A percentile compares a stretch with the other conserved stretches of the same genome.
These are phyloP conservation scores for Stenchaetothrips biformis DNA, from an alignment of 2,888 invertebrate genomes.

Conservation along the genomic window DNA sequence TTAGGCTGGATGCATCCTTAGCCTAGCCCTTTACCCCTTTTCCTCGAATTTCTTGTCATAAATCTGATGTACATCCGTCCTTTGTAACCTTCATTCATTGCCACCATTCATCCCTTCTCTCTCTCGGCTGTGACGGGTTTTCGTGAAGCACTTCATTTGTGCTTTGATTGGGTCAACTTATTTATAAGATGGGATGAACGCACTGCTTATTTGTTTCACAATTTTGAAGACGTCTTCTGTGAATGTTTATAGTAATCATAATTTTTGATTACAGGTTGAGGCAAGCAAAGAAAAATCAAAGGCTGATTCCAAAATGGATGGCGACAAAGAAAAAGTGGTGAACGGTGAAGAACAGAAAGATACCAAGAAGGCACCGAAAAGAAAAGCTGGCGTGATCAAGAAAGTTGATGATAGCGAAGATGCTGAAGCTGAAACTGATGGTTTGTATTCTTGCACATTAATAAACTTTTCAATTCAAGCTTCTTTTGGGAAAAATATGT, in stretches of 20 bases:
- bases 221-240: background rate
- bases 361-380: background rate
- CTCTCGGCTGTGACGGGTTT: background rate
- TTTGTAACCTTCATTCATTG: background rate
- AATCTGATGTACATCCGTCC: background rate
- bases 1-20: background rate
- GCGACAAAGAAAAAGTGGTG: background rate
- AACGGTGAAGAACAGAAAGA: background rate
- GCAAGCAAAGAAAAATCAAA: background rate
- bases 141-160: background rate
- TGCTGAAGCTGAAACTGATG: background rate
- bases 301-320: background rate
- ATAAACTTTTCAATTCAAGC: background rate
- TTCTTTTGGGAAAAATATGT: background rate
- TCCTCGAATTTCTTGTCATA: background rate
- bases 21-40: background rate
- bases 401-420: background rate
- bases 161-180: background rate
- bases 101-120: background rate
- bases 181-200: background rate
- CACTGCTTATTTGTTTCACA: background rate
- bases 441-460: background rate
- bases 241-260: background rate
- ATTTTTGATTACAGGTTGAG: background rate
- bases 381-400: background rate